These are phyloP conservation scores for Scolopax bukidnonensis DNA, from an alignment of 2,797 vertebrate species.

Conservation along the genomic window DNA sequence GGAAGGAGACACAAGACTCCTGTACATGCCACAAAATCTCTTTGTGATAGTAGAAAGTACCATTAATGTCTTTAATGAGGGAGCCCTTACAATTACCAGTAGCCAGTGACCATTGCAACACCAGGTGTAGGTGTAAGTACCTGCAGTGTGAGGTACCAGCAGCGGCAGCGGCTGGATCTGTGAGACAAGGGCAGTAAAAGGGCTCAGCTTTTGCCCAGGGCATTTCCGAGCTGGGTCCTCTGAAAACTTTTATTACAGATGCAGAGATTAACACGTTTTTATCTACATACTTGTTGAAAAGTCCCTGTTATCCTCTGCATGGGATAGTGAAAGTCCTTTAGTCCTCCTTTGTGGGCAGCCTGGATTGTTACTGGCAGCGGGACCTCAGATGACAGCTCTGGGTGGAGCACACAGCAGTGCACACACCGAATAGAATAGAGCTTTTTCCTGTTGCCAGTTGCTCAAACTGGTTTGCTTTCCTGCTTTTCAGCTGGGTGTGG, in stretches of 20 bases:
- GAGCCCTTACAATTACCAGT: not conserved
- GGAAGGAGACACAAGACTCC: not conserved
- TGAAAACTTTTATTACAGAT: not conserved
- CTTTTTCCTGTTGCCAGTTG: not conserved
- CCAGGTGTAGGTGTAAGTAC: not conserved
- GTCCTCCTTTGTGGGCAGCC: not conserved
- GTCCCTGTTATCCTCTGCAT: not conserved
- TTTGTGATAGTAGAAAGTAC: not conserved
- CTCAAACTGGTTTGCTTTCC: constrained; percentile 14
- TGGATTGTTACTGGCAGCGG: not conserved
- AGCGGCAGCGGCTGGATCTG: not conserved
- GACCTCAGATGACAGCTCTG: not conserved
- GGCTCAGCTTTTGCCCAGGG: not conserved
- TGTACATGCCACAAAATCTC: not conserved
- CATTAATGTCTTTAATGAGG: not conserved
- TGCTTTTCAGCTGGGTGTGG: constrained; percentile 9
- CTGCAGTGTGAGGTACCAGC: accelerated
- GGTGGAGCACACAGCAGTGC: not conserved
- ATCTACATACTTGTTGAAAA: not conserved
- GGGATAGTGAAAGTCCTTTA: not conserved
- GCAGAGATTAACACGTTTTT: not conserved
- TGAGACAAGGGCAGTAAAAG: not conserved
- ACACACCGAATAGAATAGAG: not conserved
- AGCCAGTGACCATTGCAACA: not conserved
- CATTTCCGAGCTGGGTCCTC: not conserved